Conservation (phyloP, 2,113 vertebrate genomes). For the Sceloporus undulatus region DNA sequence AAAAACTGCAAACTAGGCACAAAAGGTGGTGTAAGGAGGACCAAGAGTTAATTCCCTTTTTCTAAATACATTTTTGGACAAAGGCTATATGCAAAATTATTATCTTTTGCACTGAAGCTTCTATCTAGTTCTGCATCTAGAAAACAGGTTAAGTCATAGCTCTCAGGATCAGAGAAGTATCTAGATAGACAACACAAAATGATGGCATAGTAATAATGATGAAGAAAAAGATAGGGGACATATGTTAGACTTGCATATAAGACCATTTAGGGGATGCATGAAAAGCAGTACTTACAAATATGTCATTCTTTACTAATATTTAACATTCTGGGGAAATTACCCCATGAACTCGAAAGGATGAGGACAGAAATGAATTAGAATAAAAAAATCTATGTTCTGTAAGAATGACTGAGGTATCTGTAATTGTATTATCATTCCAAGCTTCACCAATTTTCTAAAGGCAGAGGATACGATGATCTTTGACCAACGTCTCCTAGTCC, state of each 20-base stretch:
- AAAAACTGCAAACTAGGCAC: slow-evolving; percentile 19
- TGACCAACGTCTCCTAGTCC: not conserved
- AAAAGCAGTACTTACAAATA: not conserved
- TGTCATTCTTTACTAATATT: not conserved
- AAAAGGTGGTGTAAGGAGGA: slow-evolving; percentile 16
- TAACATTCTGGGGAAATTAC: not conserved
- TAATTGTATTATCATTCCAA: not conserved
- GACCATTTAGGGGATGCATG: not conserved
- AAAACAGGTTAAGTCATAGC: not conserved
- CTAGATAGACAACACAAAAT: not conserved
- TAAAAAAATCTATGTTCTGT: not conserved
- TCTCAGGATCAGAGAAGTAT: not conserved
- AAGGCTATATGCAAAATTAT: not conserved
- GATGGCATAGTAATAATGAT: not conserved
- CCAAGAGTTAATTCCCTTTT: not conserved
- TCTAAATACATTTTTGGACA: not conserved
- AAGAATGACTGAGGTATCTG: not conserved
- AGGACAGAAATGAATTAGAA: not conserved
- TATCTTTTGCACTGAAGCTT: not conserved
- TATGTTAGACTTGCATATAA: not conserved
- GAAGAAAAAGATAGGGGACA: not conserved
- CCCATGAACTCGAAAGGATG: not conserved
- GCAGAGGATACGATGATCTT: not conserved
- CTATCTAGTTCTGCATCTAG: not conserved
- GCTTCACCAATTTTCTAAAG: not conserved